These are phyloP conservation scores for Drosophila teissieri DNA, from an alignment of 1,140 invertebrate species.

Conservation along the genomic window DNA sequence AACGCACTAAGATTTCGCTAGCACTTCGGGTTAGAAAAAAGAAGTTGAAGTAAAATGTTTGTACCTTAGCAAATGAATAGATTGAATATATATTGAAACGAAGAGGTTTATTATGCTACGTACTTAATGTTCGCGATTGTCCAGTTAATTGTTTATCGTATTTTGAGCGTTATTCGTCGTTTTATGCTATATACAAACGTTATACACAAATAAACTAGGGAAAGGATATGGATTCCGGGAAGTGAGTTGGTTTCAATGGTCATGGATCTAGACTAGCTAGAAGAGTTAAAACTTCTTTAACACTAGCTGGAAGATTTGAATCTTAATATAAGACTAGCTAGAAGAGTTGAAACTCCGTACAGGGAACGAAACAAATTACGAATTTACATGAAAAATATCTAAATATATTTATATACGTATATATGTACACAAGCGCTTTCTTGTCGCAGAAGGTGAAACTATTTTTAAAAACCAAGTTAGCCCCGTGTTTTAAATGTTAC, in stretches of 20 bases:
- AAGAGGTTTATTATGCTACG: constrained; percentile 27
- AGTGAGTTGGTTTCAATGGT: constrained; percentile 46
- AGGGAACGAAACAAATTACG: constrained; percentile 55
- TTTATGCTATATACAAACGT: constrained; percentile 19
- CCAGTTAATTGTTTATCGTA: constrained; percentile 54
- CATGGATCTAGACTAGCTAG: constrained; percentile 47
- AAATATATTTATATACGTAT: constrained; percentile 51
- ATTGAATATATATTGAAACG: not conserved
- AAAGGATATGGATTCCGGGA: not conserved
- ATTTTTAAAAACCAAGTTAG: constrained; percentile 42
- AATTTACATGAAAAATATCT: constrained; percentile 63
- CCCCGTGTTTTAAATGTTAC: constrained; percentile 44
- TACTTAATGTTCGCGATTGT: constrained; percentile 53
- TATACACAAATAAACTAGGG: constrained; percentile 13
- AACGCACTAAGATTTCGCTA: not conserved
- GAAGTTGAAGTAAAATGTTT: constrained; percentile 12
- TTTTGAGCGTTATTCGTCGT: constrained; percentile 39
- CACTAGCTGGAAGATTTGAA: too few relatives aligned
- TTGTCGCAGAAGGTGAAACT: constrained; percentile 14
- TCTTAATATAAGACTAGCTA: too few relatives aligned
- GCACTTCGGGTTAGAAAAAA: not conserved
- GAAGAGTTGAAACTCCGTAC: constrained; percentile 41
- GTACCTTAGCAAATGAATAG: not conserved
- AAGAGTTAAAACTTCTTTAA: constrained; percentile 36
- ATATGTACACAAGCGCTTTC: constrained; percentile 25